phyloP scores from a whole-genome alignment of 2,113 vertebrate genomes.

The Tricholaema leucomelas region DNA sequence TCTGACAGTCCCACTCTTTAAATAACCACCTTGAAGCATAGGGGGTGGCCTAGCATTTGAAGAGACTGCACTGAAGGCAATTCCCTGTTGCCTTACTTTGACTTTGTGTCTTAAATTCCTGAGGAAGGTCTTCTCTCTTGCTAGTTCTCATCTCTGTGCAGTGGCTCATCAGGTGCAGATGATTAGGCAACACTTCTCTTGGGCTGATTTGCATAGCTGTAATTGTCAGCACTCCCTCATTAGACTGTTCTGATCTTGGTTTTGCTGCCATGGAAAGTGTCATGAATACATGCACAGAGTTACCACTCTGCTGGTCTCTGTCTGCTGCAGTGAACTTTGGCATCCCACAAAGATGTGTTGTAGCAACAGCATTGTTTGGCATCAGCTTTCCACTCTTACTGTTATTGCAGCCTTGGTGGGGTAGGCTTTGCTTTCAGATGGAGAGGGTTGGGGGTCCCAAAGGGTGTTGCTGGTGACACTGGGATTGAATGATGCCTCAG shows the following conservation, averaged over 20 bases:
- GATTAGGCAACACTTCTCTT: background rate
- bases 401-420: background rate
- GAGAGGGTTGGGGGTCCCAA: background rate
- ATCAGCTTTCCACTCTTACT: background rate
- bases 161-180: background rate
- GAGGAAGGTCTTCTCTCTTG: background rate
- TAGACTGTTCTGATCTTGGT: background rate
- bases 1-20: background rate
- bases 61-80: background rate
- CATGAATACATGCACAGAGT: background rate
- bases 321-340: background rate
- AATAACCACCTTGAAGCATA: rapidly evolving
- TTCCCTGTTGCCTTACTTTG: background rate
- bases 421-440: too few species aligned
- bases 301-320: background rate
- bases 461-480: background rate
- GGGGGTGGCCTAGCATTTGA: background rate
- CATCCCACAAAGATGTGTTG: background rate
- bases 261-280: background rate
- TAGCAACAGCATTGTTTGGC: background rate
- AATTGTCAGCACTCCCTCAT: background rate
- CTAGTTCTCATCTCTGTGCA: background rate
- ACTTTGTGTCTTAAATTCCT: background rate
- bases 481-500: background rate
- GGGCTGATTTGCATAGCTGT: background rate